Evolutionary conservation across 2,113 vertebrate genomes (phyloP), one percentile per base, ranked within the genome.

Genomic region (Anas platyrhynchos): DNA sequence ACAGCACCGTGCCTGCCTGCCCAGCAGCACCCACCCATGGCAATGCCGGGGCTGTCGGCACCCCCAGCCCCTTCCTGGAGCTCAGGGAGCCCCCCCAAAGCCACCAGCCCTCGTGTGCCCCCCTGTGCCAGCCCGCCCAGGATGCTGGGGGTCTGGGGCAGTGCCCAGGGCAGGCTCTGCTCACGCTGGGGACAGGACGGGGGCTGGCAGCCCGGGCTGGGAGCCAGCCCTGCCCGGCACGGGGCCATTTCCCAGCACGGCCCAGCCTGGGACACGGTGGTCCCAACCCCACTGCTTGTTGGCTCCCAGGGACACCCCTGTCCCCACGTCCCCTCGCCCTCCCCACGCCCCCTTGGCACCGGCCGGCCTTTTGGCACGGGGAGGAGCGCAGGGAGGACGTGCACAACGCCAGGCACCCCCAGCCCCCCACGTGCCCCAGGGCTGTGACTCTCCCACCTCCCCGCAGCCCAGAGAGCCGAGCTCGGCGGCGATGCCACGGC

Each of bases 401-500:
- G 11, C 75, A 23, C 15, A 15, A 32, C 34, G 32, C 44, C 29
- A 59, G 50, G n/a, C 54, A 61, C 10, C 65, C 22, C 54, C 34
- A 27, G 22, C 25, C 2, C 73, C 2, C 77, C 44, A 27, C 0
- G 1, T 27, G 18, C 66, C 31, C 1, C 0, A 66, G 54, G 66
- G 13, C 55, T 52, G 63, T 50, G 58, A 65, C 1, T 0, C 2
- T 88, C 52, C 82, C 66, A 4, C 84, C 62, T 92, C 78, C 20
- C 44, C 26, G 5, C 97, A 99, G 99, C 98, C 62, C 96, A 98
- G 92, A 98, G 96, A 88, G 95, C 95, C 0, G 98, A 99, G 3
- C 66, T 95, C 2, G 62, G 95, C 0, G 95, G 96, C 1, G 98
- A 98, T 27, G 94, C 95, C 14, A 54, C 95, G 0, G 95, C 63